Percentiles rank a stretch among this genome's conserved stretches.
These are phyloP conservation scores for Nephrotoma flavescens DNA, from an alignment of 2,888 invertebrate genomes.

Conservation along the genomic window DNA sequence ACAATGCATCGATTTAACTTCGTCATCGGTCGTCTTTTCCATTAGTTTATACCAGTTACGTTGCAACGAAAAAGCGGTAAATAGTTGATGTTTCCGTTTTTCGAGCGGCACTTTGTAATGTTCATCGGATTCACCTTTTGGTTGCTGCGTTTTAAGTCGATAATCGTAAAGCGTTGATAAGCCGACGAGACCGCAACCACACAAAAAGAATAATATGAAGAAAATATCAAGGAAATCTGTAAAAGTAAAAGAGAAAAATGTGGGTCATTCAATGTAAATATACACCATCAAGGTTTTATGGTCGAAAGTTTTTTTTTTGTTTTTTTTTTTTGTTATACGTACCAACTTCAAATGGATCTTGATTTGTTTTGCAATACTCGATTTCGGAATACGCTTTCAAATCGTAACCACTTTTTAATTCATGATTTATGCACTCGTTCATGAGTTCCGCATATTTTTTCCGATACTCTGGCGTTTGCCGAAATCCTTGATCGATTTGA, in stretches of 20 bases:
- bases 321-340: not conserved
- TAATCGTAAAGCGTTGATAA: conserved; percentile 8
- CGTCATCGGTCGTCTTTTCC: not conserved
- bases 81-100: not conserved
- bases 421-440: conserved; percentile 10
- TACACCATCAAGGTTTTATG: not conserved
- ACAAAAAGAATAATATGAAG: not conserved
- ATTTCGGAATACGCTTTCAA: conserved; percentile 10
- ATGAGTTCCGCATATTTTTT: not conserved
- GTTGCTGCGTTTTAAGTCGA: not conserved
- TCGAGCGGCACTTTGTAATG: not conserved
- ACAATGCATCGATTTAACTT: conserved; percentile 1
- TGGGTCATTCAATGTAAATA: not conserved
- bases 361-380: conserved; percentile 9
- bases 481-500: not conserved
- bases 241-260: not conserved
- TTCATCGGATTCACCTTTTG: not conserved
- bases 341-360: not conserved
- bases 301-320: not conserved
- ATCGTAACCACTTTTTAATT: conserved; percentile 8
- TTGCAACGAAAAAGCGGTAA: conserved; percentile 8
- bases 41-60: conserved; percentile 10
- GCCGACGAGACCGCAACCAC: not conserved
- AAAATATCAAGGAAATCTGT: conserved; percentile 2
- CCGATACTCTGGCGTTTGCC: not conserved